A percentile compares a stretch with the other conserved stretches of the same genome.
Evolutionary conservation across 2,888 invertebrate genomes (phyloP).

Genomic region (Octodonta nipae): DNA sequence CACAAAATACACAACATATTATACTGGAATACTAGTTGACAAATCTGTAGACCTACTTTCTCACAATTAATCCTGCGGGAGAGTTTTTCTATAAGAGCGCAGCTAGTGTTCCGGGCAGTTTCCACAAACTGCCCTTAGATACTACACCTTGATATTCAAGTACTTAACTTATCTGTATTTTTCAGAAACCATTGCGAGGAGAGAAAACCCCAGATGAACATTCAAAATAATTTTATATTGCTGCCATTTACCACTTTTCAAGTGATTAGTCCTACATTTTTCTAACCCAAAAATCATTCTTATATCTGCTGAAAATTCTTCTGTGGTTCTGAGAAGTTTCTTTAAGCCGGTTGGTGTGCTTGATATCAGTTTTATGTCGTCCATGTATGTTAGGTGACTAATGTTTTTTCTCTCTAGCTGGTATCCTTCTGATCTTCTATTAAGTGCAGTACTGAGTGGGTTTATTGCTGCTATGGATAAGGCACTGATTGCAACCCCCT

Average conservation of each 20-base stretch:
- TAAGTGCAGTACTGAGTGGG: slow-evolving; percentile 1
- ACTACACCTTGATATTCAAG: no score
- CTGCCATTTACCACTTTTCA: neutral
- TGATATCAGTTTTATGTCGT: slow-evolving; percentile 1
- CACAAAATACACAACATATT: no score
- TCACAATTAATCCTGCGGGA: no score
- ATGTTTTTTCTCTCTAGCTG: neutral
- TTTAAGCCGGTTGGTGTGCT: neutral
- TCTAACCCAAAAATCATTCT: slow-evolving; percentile 7
- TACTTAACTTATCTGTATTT: no score
- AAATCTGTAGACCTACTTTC: no score
- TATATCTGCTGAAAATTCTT: slow-evolving; percentile 1
- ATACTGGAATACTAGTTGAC: no score
- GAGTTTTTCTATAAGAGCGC: no score
- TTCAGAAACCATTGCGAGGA: no score
- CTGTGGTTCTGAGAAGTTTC: neutral
- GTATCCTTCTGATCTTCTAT: neutral
- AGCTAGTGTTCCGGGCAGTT: no score
- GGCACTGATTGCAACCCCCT: neutral
- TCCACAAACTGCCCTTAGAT: no score
- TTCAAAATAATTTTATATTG: neutral
- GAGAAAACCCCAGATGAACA: no score
- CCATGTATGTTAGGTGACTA: slow-evolving; percentile 1
- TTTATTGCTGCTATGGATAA: neutral
- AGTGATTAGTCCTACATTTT: neutral